phyloP scores from a whole-genome alignment of 2,888 invertebrate genomes.

The Drosophila buzzatii region DNA sequence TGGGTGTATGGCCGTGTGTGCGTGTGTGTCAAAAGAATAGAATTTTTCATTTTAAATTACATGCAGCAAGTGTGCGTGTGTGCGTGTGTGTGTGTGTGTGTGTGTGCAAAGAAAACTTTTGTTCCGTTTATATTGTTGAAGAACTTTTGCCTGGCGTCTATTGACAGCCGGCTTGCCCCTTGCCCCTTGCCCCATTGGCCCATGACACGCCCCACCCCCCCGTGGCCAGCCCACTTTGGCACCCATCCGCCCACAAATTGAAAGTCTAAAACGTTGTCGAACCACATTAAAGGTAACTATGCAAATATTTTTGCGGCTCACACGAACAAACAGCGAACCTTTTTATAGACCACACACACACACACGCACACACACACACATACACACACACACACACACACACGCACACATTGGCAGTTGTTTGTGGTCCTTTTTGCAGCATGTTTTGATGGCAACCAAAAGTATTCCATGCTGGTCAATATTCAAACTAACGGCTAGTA shows the following conservation, averaged over 20 bases:
- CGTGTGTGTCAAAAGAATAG: conserved; percentile 68
- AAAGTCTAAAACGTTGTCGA: conserved; percentile 52
- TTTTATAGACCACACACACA: conserved; percentile 36
- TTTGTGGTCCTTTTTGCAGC: conserved; percentile 39
- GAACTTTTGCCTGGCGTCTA: conserved; percentile 61
- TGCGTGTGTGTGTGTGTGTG: conserved; percentile 30
- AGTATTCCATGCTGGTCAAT: conserved; percentile 76
- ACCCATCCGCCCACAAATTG: conserved; percentile 4
- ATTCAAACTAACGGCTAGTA: conserved; percentile 50
- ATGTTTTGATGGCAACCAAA: conserved; percentile 62
- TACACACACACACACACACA: neutral
- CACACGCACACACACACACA: conserved; percentile 8
- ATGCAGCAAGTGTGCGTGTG: conserved; percentile 45
- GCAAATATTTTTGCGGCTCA: conserved; percentile 84
- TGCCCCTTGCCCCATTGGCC: conserved; percentile 5
- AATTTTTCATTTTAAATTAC: conserved; percentile 81
- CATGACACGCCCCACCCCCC: neutral
- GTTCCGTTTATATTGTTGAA: conserved; percentile 71
- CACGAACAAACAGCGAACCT: conserved; percentile 71
- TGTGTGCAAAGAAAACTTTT: conserved; percentile 69
- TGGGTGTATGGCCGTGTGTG: neutral
- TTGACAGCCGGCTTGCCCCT: conserved; percentile 12
- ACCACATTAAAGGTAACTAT: conserved; percentile 85
- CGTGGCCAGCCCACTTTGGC: neutral
- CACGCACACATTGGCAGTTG: conserved; percentile 15